phyloP scores from a whole-genome alignment of 2,113 vertebrate genomes.

The Thunnus thynnus region DNA sequence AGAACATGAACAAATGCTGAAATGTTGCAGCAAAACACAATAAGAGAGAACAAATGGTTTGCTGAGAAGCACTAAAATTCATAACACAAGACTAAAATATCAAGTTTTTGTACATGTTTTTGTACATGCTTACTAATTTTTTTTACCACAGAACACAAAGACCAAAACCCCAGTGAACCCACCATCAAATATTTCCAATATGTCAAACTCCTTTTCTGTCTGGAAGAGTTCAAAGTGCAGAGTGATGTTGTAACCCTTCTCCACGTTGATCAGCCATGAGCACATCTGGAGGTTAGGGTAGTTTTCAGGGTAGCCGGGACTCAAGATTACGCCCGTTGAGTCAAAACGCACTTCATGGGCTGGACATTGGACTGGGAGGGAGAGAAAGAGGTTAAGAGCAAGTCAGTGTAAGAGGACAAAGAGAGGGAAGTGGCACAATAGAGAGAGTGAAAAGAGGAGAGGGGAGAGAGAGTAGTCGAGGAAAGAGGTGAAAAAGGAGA shows the following conservation, averaged over 20 bases:
- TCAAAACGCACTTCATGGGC: constrained; percentile 95
- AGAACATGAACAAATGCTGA: no score
- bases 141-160: not conserved
- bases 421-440: not conserved
- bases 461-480: not conserved
- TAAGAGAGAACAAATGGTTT: not conserved
- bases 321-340: constrained; percentile 95
- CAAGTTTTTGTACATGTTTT: not conserved
- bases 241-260: constrained; percentile 98
- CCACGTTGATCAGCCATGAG: constrained; percentile 95
- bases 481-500: not conserved
- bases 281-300: constrained; percentile 99
- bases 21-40: not conserved
- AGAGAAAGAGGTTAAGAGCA: constrained; percentile 16
- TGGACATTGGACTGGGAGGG: constrained; percentile 91
- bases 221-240: constrained; percentile 98
- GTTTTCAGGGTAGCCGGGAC: constrained; percentile 96
- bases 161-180: constrained; percentile 6
- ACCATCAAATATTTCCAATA: constrained; percentile 99
- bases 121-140: not conserved
- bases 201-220: constrained; percentile 98
- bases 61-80: not conserved
- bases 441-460: not conserved
- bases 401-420: not conserved
- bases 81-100: not conserved